Percentiles rank a stretch among this genome's conserved stretches.
Conservation (phyloP, 2,797 vertebrate genomes). For the Liasis olivaceus region DNA sequence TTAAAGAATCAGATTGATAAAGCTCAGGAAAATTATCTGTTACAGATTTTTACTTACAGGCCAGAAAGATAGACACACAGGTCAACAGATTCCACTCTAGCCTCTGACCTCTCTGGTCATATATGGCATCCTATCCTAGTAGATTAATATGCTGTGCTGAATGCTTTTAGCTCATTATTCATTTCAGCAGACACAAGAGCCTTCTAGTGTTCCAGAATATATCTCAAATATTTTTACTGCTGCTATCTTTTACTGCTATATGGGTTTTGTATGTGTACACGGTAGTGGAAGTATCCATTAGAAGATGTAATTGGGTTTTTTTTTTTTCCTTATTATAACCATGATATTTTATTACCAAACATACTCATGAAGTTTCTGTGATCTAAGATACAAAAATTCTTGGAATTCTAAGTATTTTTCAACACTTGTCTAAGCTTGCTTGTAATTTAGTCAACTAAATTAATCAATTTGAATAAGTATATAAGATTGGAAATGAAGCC, state of each 20-base stretch:
- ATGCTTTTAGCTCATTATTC: slow-evolving; percentile 75
- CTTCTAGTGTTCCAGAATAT: slow-evolving; percentile 67
- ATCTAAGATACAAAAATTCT: slow-evolving; percentile 28
- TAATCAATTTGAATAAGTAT: slow-evolving; percentile 46
- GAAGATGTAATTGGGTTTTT: not conserved
- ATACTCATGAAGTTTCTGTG: slow-evolving; percentile 9
- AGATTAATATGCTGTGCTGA: slow-evolving; percentile 79
- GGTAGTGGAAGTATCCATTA: slow-evolving; percentile 18
- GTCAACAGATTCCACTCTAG: slow-evolving; percentile 81
- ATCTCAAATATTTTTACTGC: slow-evolving; percentile 44
- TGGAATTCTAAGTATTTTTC: slow-evolving; percentile 30
- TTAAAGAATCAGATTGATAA: slow-evolving; percentile 63
- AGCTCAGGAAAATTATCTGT: slow-evolving; percentile 62
- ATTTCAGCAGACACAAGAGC: slow-evolving; percentile 63
- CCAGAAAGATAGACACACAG: slow-evolving; percentile 79
- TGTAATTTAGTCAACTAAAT: slow-evolving; percentile 34
- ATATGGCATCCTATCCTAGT: slow-evolving; percentile 73
- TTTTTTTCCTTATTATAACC: not conserved
- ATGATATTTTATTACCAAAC: slow-evolving; percentile 4
- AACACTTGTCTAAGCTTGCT: slow-evolving; percentile 33
- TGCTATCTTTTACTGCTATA: slow-evolving; percentile 30
- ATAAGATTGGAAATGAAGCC: slow-evolving; percentile 39
- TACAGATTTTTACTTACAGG: slow-evolving; percentile 66
- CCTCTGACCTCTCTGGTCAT: slow-evolving; percentile 78
- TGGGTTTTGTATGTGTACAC: slow-evolving; percentile 31